A percentile compares a stretch with the other conserved stretches of the same genome.
These are phyloP conservation scores for Caenorhabditis uteleia DNA, from an alignment of 2,888 invertebrate genomes.

Conservation along the genomic window DNA sequence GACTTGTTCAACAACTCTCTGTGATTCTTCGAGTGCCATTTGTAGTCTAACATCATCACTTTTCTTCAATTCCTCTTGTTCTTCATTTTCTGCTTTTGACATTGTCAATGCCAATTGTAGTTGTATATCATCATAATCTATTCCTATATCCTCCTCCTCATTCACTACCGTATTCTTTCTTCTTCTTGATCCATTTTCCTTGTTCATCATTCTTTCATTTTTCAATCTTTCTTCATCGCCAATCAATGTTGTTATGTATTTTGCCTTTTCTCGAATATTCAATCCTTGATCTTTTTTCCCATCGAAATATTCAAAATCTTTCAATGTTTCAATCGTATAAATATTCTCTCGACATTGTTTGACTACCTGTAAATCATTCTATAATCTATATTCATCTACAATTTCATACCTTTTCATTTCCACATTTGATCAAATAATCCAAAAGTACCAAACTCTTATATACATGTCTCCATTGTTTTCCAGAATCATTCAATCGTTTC, in stretches of 20 bases:
- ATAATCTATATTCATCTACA: neutral
- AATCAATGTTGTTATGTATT: slow-evolving; percentile 88
- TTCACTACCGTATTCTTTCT: too few relatives aligned
- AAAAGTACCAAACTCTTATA: slow-evolving; percentile 93
- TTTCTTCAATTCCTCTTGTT: slow-evolving; percentile 89
- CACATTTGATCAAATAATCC: slow-evolving; percentile 99
- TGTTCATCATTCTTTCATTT: slow-evolving; percentile 97
- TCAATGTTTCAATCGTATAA: slow-evolving; percentile 95
- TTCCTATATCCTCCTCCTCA: too few relatives aligned
- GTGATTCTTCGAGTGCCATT: slow-evolving; percentile 76
- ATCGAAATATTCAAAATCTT: slow-evolving; percentile 91
- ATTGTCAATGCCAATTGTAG: slow-evolving; percentile 96
- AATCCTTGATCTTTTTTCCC: slow-evolving; percentile 89
- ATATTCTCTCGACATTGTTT: slow-evolving; percentile 99
- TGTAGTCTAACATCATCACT: slow-evolving; percentile 95
- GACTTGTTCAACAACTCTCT: slow-evolving; percentile 53
- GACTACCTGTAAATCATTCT: slow-evolving; percentile 74
- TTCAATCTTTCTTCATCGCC: slow-evolving; percentile 95
- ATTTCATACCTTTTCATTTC: slow-evolving; percentile 82
- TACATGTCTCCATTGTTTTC: slow-evolving; percentile 99
- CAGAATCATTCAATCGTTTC: slow-evolving; percentile 98
- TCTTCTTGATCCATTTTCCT: too few relatives aligned
- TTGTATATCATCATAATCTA: slow-evolving; percentile 96
- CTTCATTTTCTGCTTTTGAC: slow-evolving; percentile 97
- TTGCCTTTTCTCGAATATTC: slow-evolving; percentile 79